Evolutionary conservation across 2,888 invertebrate species (phyloP), one percentile per base, ranked within the genome.

Genomic region (Catocala fraxini): DNA sequence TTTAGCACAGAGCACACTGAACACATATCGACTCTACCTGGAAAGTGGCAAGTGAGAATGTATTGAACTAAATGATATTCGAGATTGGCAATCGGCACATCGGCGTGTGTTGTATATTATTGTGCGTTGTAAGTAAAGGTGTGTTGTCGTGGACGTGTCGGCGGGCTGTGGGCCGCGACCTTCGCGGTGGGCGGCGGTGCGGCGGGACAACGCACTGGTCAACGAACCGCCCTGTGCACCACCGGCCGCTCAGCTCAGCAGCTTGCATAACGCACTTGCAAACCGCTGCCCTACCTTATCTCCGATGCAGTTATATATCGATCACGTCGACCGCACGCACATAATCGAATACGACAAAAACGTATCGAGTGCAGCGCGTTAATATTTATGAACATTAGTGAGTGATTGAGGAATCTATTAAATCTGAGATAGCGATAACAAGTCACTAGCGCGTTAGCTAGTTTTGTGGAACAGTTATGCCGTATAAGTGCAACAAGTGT

Each of bases 401-500:
- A 61, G 64, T 77, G 77, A 83, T 80, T 81, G 77, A 81, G 66
- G 63, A 67, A 79, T 81, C 71, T 77, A 81, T 84, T 75, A 76
- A 83, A 77, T 76, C 65, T 73, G 79, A 77, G 79, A 83, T 78
- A 82, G 79, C 84, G 86, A 87, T 87, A 90, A 88, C 80, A 85
- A 81, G 81, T 87, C 82, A 86, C 76, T 83, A 70, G 71, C 80
- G 77, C 73, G 80, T 84, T 83, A 81, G 82, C 77, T 78, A 70
- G 85, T 84, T 89, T 91, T 88, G 88, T 92, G 83, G 91, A 92
- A 87, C 91, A 90, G 86, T 91, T 90, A 86, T 78, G 86, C 94
- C 94, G 89, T 94, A 94, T 93, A 94, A 88, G 94, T 92, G 94
- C 94, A 94, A 91, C 93, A 89, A 92, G 92, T 93, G 90, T 93